Evolutionary conservation across 2,113 vertebrate species (phyloP), one percentile per base, ranked within the genome.

Genomic region (Pseudorasbora parva): DNA sequence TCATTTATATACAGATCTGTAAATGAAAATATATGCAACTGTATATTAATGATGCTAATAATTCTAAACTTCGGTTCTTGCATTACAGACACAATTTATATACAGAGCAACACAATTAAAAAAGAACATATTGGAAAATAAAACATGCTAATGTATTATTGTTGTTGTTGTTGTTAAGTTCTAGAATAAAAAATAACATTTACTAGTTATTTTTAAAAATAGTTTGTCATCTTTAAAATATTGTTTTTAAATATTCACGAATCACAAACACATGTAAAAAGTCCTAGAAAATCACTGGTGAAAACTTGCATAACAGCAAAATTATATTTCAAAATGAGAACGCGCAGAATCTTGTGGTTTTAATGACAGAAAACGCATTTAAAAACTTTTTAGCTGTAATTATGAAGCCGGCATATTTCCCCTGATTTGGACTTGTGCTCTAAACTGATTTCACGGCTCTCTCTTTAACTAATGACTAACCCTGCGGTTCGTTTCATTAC

Each of bases 371-470:
- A 68, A 68, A 37, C 21, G 19, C 64, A 68, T 68, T 37, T 68
- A 41, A 41, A 41, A 68, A 68, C 33, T 41, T 68, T 5, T 11
- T 33, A 41, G 5, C 17, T n/a, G 66, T 41, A 41, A 69, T 69
- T 69, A 69, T 69, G 4, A 21, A 21, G 5, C 2, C 33, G 19
- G 33, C 19, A 69, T 69, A 69, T 69, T 69, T 69, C 66, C 64
- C 33, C 66, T 41, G 66, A 69, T 69, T 69, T 69, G 33, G 2
- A 33, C 66, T 11, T 4, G 33, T 41, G 66, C 33, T n/a, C 33
- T 69, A 69, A 69, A 41, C 66, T n/a, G 66, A 69, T 69, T 69
- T 69, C 66, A 69, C 19, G 33, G 66, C 66, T 69, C 19, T 69
- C 66, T 69, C 66, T 51, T 75, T 30, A 74, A 49, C 45, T 74